Percentiles rank a stretch among this genome's conserved stretches.
phyloP scores from a whole-genome alignment of 2,113 vertebrate genomes.

The Ahaetulla prasina region DNA sequence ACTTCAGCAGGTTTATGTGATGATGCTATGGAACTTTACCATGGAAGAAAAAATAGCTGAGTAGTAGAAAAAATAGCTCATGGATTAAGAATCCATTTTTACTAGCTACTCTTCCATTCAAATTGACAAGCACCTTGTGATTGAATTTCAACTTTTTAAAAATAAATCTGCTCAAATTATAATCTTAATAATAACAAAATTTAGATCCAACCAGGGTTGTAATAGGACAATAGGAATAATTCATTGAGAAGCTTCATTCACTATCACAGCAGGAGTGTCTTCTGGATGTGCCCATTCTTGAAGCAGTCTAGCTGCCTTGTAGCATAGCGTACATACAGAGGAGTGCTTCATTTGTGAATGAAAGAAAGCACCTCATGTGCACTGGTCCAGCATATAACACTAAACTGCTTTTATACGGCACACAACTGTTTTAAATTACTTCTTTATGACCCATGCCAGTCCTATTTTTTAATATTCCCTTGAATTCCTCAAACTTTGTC shows the following conservation, averaged over 20 bases:
- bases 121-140: neutral
- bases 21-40: neutral
- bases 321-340: neutral
- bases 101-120: neutral
- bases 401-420: neutral
- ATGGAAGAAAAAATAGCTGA: neutral
- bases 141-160: neutral
- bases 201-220: neutral
- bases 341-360: neutral
- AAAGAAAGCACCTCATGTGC: neutral
- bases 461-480: neutral
- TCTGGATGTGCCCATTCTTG: neutral
- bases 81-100: neutral
- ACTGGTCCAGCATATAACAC: neutral
- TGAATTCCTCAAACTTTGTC: neutral
- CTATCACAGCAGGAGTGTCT: neutral
- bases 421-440: neutral
- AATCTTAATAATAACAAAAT: neutral
- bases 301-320: neutral
- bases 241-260: neutral
- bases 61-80: neutral
- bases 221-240: neutral
- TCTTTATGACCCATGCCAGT: neutral
- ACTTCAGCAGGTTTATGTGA: neutral
- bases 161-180: neutral